These are phyloP conservation scores for Xestia sexstrigata DNA, from an alignment of 2,888 invertebrate species.

Conservation along the genomic window DNA sequence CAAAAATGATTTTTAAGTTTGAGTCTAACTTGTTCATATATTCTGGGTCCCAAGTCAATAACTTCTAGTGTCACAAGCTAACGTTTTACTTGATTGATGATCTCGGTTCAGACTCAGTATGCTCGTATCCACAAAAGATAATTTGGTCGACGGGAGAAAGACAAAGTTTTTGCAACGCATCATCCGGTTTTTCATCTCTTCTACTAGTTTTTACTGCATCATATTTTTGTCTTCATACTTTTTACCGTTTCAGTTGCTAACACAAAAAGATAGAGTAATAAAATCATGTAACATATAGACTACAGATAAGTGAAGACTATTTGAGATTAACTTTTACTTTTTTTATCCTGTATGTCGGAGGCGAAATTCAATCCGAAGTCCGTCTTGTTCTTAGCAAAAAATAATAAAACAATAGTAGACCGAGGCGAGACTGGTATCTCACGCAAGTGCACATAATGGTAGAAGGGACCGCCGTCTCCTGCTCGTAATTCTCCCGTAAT, in stretches of 20 bases:
- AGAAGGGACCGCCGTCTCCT: constrained; percentile 74
- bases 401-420: constrained; percentile 66
- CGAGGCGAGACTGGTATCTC: constrained; percentile 75
- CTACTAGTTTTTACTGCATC: constrained; percentile 24
- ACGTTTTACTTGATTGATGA: constrained; percentile 57
- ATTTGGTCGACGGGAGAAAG: constrained; percentile 29
- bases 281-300: constrained; percentile 4
- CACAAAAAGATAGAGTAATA: constrained; percentile 19
- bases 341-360: constrained; percentile 47
- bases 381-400: constrained; percentile 63
- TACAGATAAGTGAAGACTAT: constrained; percentile 23
- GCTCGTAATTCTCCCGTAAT: constrained; percentile 85
- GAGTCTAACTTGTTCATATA: not conserved
- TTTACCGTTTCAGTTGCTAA: not conserved
- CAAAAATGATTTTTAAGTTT: not conserved
- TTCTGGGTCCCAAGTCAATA: constrained; percentile 16
- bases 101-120: constrained; percentile 17
- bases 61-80: constrained; percentile 30
- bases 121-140: constrained; percentile 23
- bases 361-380: constrained; percentile 49
- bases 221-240: constrained; percentile 20
- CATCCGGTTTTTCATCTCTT: constrained; percentile 18
- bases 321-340: constrained; percentile 60
- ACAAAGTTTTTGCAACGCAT: constrained; percentile 30
- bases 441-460: constrained; percentile 81